A percentile compares a stretch with the other conserved stretches of the same genome.
These are phyloP conservation scores for Astatoreochromis straeleni DNA, from an alignment of 2,113 vertebrate species.

Conservation along the genomic window DNA sequence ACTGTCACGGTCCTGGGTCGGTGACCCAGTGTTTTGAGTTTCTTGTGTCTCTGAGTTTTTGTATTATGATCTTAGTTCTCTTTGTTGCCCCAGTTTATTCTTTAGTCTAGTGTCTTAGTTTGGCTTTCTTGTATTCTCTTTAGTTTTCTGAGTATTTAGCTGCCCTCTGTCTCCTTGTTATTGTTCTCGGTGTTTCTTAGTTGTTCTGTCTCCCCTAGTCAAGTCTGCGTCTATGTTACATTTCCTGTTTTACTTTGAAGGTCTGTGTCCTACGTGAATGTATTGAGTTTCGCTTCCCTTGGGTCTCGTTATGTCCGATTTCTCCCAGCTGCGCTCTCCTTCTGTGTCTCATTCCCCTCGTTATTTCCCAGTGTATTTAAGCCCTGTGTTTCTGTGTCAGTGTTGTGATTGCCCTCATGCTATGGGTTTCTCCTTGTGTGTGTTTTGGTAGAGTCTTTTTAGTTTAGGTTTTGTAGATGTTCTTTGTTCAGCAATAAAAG, in stretches of 20 bases:
- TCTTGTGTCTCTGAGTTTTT: too few relatives aligned
- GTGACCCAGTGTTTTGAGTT: too few relatives aligned
- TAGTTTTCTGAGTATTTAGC: too few relatives aligned
- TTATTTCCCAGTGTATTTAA: background rate
- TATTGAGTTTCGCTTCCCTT: background rate
- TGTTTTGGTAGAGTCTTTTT: rapidly evolving
- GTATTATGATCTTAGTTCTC: too few relatives aligned
- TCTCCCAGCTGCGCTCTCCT: background rate
- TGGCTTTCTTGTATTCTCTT: too few relatives aligned
- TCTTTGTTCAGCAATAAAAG: background rate
- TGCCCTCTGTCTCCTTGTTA: too few relatives aligned
- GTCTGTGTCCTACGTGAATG: background rate
- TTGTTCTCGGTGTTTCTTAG: background rate
- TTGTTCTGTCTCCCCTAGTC: rapidly evolving
- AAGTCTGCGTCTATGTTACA: too few relatives aligned
- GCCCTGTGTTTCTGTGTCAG: rapidly evolving
- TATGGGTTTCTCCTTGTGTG: rapidly evolving
- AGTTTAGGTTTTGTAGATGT: background rate
- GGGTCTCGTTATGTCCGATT: background rate
- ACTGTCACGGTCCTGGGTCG: too few relatives aligned
- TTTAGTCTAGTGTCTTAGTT: too few relatives aligned
- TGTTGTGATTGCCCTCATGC: rapidly evolving
- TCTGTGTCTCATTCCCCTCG: background rate
- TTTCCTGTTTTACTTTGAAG: too few relatives aligned
- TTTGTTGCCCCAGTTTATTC: too few relatives aligned